phyloP scores from a whole-genome alignment of 2,888 invertebrate species.

The Erpobdella octoculata region DNA sequence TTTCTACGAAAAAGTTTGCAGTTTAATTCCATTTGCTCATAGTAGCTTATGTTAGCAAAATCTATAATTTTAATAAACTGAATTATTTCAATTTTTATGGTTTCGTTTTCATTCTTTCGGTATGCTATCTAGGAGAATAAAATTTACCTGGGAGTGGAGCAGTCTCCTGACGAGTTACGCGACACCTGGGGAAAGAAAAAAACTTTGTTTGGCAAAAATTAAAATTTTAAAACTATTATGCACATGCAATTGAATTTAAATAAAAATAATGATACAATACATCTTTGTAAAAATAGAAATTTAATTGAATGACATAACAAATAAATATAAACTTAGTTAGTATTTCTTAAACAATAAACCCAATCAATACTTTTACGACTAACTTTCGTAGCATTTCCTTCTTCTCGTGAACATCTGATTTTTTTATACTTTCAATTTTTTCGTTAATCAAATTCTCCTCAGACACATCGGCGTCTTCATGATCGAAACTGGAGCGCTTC shows the following conservation, averaged over 20 bases:
- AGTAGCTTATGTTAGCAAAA: background rate
- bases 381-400: background rate
- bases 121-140: background rate
- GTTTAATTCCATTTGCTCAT: too few relatives aligned
- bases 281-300: too few relatives aligned
- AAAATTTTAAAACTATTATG: background rate
- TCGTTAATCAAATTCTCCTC: too few relatives aligned
- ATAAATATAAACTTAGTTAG: too few relatives aligned
- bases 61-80: background rate
- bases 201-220: too few relatives aligned
- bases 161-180: background rate
- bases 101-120: background rate
- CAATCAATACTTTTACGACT: too few relatives aligned
- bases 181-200: too few relatives aligned
- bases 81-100: background rate
- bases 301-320: too few relatives aligned
- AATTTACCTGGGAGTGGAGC: background rate
- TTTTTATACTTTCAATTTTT: background rate
- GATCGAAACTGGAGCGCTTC: background rate
- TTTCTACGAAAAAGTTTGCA: too few relatives aligned
- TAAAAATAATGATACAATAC: too few relatives aligned
- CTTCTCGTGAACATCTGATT: background rate
- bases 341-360: too few relatives aligned
- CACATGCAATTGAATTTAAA: background rate
- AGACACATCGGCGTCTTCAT: background rate